phyloP scores from a whole-genome alignment of 2,888 invertebrate genomes.

The Oegoconia quadripuncta region DNA sequence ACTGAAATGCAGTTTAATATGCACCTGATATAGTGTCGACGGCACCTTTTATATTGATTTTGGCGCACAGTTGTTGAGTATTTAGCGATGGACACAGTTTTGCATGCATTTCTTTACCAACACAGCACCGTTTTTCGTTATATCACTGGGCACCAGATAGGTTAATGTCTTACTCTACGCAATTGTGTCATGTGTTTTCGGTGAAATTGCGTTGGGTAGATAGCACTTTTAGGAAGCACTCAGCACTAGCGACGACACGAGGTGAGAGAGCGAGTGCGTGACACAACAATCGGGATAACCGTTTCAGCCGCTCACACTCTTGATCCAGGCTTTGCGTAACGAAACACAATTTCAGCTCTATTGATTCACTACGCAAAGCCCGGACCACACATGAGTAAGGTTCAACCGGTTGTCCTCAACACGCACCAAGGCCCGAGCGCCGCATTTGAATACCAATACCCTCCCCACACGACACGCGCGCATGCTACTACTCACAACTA shows the following conservation, averaged over 20 bases:
- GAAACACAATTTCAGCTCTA: background rate
- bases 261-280: conserved; percentile 78
- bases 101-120: conserved; percentile 76
- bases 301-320: conserved; percentile 21
- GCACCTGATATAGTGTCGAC: conserved; percentile 77
- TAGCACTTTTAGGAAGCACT: conserved; percentile 74
- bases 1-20: conserved; percentile 78
- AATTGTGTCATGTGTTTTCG: conserved; percentile 20
- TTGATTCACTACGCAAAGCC: background rate
- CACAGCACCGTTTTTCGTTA: conserved; percentile 77
- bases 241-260: conserved; percentile 75
- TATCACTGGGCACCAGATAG: conserved; percentile 76
- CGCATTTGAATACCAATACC: conserved; percentile 88
- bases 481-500: conserved; percentile 75
- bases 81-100: conserved; percentile 78
- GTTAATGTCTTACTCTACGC: conserved; percentile 54
- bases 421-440: conserved; percentile 74
- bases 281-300: conserved; percentile 35
- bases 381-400: conserved; percentile 9
- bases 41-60: conserved; percentile 77
- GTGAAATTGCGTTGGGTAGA: conserved; percentile 45
- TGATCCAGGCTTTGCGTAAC: conserved; percentile 4
- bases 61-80: conserved; percentile 79
- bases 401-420: conserved; percentile 37
- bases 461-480: conserved; percentile 76